Evolutionary conservation across 2,888 invertebrate species (phyloP).

Genomic region (Drosophila testacea): DNA sequence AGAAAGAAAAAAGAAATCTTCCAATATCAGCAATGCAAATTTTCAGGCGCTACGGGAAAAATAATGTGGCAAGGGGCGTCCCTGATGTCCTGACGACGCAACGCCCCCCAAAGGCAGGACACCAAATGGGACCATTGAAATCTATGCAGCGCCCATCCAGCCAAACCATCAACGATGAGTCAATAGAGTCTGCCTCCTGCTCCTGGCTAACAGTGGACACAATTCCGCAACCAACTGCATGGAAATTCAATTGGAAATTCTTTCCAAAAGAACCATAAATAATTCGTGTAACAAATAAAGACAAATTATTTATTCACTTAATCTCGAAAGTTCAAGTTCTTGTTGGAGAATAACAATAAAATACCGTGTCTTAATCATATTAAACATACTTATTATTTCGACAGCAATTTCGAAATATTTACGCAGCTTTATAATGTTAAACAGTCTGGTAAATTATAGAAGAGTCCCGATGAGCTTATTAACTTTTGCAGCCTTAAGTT

Average conservation of each 20-base stretch:
- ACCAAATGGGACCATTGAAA: constrained; percentile 67
- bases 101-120: constrained; percentile 62
- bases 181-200: constrained; percentile 66
- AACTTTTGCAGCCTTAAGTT: too few relatives aligned
- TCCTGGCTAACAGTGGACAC: constrained; percentile 62
- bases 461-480: too few relatives aligned
- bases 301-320: constrained; percentile 25
- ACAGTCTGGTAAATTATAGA: too few relatives aligned
- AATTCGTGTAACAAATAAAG: constrained; percentile 19
- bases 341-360: not conserved
- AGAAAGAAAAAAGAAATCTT: constrained; percentile 33
- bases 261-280: constrained; percentile 2
- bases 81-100: constrained; percentile 73
- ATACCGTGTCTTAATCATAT: not conserved
- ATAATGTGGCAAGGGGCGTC: constrained; percentile 33
- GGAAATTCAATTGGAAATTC: constrained; percentile 31
- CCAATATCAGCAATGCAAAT: constrained; percentile 80
- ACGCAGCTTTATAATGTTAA: too few relatives aligned
- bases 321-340: constrained; percentile 18
- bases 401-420: too few relatives aligned
- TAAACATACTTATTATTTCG: not conserved
- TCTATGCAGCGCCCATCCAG: constrained; percentile 66
- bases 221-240: constrained; percentile 37
- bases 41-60: constrained; percentile 53
- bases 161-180: constrained; percentile 76